These are phyloP conservation scores for Hoplostethus mediterraneus DNA, from an alignment of 2,797 vertebrate genomes.

Conservation along the genomic window DNA sequence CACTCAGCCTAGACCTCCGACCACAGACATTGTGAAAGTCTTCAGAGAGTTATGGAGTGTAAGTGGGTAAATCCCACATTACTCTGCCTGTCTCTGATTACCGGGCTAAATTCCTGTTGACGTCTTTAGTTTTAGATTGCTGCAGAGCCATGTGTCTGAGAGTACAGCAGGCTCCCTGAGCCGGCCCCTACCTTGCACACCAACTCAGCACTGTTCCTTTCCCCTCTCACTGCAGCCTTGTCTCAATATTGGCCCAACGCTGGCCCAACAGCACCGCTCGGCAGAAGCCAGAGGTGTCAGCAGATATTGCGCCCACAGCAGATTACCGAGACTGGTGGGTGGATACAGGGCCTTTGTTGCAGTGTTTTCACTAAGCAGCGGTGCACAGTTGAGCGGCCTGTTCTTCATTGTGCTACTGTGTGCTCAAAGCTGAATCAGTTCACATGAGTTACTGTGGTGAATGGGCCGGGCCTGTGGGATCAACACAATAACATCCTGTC, in stretches of 20 bases:
- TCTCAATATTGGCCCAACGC: slow-evolving; percentile 45
- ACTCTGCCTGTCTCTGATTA: slow-evolving; percentile 77
- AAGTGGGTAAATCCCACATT: slow-evolving; percentile 76
- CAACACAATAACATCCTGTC: slow-evolving; percentile 78
- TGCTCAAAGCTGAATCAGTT: slow-evolving; percentile 71
- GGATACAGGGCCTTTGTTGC: slow-evolving; percentile 80
- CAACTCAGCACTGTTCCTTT: slow-evolving; percentile 36
- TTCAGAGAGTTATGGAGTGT: slow-evolving; percentile 75
- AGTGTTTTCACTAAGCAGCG: slow-evolving; percentile 74
- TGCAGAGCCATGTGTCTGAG: slow-evolving; percentile 52
- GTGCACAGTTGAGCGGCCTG: slow-evolving; percentile 57
- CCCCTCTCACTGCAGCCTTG: slow-evolving; percentile 45
- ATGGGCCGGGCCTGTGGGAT: slow-evolving; percentile 65
- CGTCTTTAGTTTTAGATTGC: slow-evolving; percentile 53
- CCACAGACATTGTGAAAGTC: slow-evolving; percentile 80
- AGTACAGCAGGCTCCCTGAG: slow-evolving; percentile 16
- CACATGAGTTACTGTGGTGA: slow-evolving; percentile 79
- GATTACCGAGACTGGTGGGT: slow-evolving; percentile 74
- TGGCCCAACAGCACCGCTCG: slow-evolving; percentile 45
- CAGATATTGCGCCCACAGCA: slow-evolving; percentile 81
- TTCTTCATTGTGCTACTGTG: slow-evolving; percentile 70
- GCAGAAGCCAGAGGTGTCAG: slow-evolving; percentile 73
- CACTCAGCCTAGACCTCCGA: slow-evolving; percentile 64
- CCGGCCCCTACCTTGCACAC: slow-evolving; percentile 24
- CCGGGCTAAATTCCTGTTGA: slow-evolving; percentile 62